Percentiles rank a stretch among this genome's conserved stretches.
Evolutionary conservation across 2,888 invertebrate genomes (phyloP).

Genomic region (Ctena decussata): DNA sequence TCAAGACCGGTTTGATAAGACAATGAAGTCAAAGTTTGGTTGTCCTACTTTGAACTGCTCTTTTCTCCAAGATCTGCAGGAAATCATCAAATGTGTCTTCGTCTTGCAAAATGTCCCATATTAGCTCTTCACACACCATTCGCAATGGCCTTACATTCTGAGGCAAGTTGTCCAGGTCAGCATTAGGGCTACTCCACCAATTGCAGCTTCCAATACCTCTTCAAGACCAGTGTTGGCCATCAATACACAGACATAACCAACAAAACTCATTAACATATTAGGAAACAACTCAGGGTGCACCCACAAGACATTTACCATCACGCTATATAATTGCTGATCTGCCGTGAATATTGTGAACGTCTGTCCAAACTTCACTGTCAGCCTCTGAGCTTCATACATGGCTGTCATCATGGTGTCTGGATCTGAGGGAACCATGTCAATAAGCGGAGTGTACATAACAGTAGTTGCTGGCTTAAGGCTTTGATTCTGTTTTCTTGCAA

Average conservation of each 20-base stretch:
- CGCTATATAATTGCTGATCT: slow-evolving; percentile 68
- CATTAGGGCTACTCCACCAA: slow-evolving; percentile 65
- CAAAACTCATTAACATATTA: slow-evolving; percentile 68
- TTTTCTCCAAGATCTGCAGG: not conserved
- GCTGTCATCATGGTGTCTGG: slow-evolving; percentile 62
- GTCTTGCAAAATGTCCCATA: not conserved
- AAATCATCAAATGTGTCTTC: not conserved
- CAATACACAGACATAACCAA: slow-evolving; percentile 54
- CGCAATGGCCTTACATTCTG: slow-evolving; percentile 42
- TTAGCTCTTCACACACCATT: no score
- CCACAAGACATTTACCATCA: slow-evolving; percentile 60
- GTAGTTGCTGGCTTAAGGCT: slow-evolving; percentile 37
- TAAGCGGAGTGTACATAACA: slow-evolving; percentile 55
- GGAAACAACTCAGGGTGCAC: slow-evolving; percentile 58
- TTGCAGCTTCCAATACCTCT: slow-evolving; percentile 59
- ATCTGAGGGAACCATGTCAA: slow-evolving; percentile 58
- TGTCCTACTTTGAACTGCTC: not conserved
- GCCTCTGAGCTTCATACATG: slow-evolving; percentile 32
- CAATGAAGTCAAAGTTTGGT: not conserved
- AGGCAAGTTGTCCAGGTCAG: slow-evolving; percentile 68
- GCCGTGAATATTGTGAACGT: slow-evolving; percentile 52
- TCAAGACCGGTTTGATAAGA: slow-evolving; percentile 3
- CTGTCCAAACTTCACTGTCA: slow-evolving; percentile 57
- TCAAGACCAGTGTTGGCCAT: slow-evolving; percentile 63
- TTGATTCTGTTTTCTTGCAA: slow-evolving; percentile 42